Evolutionary conservation across 2,888 invertebrate species (phyloP).

Genomic region (Leistus spinibarbis): DNA sequence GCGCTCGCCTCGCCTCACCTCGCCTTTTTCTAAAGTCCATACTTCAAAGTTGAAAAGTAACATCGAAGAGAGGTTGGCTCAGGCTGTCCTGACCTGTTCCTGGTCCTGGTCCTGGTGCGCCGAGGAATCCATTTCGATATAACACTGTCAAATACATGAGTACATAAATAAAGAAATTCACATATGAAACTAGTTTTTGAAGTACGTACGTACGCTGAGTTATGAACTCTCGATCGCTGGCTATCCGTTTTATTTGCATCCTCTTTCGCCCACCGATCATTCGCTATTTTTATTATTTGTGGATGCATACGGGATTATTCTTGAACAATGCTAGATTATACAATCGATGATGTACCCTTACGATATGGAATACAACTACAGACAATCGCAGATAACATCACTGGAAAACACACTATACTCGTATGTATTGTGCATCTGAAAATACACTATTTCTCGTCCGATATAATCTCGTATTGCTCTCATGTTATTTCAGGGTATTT

Average conservation of each 20-base stretch:
- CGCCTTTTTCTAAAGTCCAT: conserved; percentile 35
- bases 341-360: background rate
- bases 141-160: conserved; percentile 28
- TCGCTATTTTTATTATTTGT: background rate
- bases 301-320: background rate
- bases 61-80: background rate
- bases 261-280: background rate
- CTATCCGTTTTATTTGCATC: background rate
- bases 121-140: conserved; percentile 35
- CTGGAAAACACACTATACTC: background rate
- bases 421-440: background rate
- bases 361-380: background rate
- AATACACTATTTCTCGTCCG: background rate
- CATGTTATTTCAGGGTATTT: conserved; percentile 27
- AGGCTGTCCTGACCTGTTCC: background rate
- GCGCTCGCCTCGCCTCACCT: too few relatives aligned
- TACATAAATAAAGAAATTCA: conserved; percentile 36
- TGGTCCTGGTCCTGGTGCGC: conserved; percentile 9
- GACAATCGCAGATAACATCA: background rate
- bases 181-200: conserved; percentile 34
- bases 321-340: conserved; percentile 1
- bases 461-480: conserved; percentile 19
- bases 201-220: conserved; percentile 16
- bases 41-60: conserved; percentile 34
- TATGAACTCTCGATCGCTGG: background rate